A percentile compares a stretch with the other conserved stretches of the same genome.
Conservation (phyloP, 2,797 vertebrate species). For the Sebastes matsubarae region DNA sequence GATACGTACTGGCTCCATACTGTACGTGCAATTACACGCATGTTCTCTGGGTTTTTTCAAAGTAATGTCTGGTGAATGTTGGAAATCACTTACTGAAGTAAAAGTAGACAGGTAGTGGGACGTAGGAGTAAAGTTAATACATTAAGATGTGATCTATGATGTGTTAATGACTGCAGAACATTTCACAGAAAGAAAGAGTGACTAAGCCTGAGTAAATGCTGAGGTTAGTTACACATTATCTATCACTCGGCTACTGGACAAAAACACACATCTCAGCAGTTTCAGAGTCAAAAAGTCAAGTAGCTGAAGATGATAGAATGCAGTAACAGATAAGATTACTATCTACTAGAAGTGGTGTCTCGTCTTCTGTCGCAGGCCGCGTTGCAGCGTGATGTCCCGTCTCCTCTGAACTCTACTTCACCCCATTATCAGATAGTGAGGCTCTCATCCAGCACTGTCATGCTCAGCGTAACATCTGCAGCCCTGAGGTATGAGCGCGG, state of each 20-base stretch:
- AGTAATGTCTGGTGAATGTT: neutral
- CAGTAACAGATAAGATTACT: neutral
- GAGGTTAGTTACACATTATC: neutral
- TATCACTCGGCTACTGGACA: neutral
- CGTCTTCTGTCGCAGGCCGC: neutral
- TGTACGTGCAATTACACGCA: neutral
- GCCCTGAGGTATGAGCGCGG: conserved; percentile 33
- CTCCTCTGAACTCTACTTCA: conserved; percentile 64
- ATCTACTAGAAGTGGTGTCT: neutral
- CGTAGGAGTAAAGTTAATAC: neutral
- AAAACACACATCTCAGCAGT: neutral
- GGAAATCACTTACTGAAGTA: neutral
- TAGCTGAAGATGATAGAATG: neutral
- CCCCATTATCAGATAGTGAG: conserved; percentile 51
- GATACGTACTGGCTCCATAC: neutral
- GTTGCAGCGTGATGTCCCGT: conserved; percentile 1
- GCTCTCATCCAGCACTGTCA: conserved; percentile 19
- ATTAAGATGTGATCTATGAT: neutral
- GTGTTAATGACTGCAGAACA: neutral
- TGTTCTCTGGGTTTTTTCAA: neutral
- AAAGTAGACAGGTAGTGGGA: neutral
- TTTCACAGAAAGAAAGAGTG: neutral
- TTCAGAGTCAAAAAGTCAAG: neutral
- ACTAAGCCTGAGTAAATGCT: neutral
- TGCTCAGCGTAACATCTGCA: conserved; percentile 32